Conservation (phyloP, 2,888 invertebrate genomes). For the Mythimna impura region DNA sequence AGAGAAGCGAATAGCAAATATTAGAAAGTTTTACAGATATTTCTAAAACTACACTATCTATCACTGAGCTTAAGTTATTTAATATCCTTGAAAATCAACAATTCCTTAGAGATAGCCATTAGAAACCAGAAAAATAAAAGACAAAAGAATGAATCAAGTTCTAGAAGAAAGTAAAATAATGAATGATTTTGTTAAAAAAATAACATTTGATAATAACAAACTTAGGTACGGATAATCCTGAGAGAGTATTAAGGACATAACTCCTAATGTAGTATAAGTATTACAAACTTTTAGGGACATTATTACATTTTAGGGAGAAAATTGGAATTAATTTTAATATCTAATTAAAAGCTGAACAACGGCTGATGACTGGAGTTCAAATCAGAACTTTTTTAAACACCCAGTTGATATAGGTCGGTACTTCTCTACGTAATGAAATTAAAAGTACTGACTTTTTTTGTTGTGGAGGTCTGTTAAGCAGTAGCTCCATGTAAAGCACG, state of each 20-base stretch:
- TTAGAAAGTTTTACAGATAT: too few species aligned
- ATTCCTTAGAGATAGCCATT: neutral
- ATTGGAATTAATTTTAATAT: conserved; percentile 21
- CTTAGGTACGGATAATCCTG: neutral
- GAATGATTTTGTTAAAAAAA: neutral
- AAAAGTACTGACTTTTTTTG: too few species aligned
- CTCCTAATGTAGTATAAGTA: conserved; percentile 2
- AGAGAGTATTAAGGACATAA: conserved; percentile 1
- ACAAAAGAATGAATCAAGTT: neutral
- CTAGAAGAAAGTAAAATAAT: neutral
- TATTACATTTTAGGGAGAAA: conserved; percentile 2
- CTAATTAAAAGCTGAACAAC: conserved; percentile 22
- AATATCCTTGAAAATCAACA: neutral
- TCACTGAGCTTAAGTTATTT: neutral
- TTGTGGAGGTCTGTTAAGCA: too few species aligned
- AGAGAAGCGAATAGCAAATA: neutral
- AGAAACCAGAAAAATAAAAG: neutral
- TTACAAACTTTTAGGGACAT: conserved; percentile 3
- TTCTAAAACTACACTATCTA: neutral
- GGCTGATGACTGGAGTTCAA: neutral
- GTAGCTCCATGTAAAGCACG: too few species aligned
- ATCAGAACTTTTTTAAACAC: neutral
- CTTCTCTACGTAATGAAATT: too few species aligned
- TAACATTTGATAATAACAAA: neutral
- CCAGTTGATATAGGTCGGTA: neutral